Evolutionary conservation across 2,888 invertebrate species (phyloP).

Genomic region (Boloria selene): DNA sequence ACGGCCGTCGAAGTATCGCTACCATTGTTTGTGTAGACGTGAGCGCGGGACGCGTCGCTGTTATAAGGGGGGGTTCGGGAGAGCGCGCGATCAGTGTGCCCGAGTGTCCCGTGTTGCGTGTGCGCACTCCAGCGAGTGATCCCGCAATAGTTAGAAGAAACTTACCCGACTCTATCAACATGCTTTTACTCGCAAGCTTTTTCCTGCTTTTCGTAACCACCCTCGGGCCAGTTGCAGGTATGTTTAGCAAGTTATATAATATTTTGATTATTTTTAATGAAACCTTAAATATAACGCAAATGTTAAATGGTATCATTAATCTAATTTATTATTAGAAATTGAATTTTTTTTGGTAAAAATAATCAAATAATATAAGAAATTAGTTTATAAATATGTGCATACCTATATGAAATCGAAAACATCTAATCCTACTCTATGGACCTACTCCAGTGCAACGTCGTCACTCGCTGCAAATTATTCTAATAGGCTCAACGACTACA

Average conservation of each 20-base stretch:
- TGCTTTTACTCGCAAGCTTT: conserved; percentile 80
- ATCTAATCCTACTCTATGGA: too few species aligned
- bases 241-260: conserved; percentile 45
- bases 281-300: too few species aligned
- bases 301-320: too few species aligned
- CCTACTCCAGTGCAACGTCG: conserved; percentile 3
- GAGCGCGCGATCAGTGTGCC: conserved; percentile 80
- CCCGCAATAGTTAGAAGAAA: conserved; percentile 49
- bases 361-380: too few species aligned
- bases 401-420: too few species aligned
- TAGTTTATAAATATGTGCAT: too few species aligned
- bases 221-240: conserved; percentile 80
- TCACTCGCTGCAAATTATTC: conserved; percentile 25
- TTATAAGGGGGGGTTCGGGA: conserved; percentile 80
- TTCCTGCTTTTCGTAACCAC: conserved; percentile 79
- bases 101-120: conserved; percentile 78
- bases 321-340: too few species aligned
- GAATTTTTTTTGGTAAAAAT: too few species aligned
- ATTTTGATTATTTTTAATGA: not conserved
- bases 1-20: conserved; percentile 54
- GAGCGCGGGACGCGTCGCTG: conserved; percentile 75
- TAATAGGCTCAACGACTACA: conserved; percentile 25
- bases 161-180: conserved; percentile 56
- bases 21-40: conserved; percentile 56
- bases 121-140: conserved; percentile 67